These are phyloP conservation scores for Beris morrisii DNA, from an alignment of 2,888 invertebrate genomes.

Conservation along the genomic window DNA sequence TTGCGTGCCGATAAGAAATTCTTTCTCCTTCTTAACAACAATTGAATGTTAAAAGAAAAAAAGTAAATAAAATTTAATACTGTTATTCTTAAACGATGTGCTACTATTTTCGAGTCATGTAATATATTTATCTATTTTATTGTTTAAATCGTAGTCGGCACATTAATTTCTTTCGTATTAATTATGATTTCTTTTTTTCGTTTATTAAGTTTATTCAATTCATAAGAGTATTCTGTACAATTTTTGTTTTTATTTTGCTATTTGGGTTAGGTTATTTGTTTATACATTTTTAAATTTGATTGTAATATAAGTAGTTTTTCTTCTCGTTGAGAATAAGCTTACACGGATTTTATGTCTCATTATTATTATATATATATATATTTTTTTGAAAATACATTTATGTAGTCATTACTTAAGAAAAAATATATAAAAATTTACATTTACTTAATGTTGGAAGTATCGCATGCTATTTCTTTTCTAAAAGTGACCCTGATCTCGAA, in stretches of 20 bases:
- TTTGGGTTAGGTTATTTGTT: background rate
- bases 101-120: constrained; percentile 29
- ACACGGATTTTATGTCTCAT: constrained; percentile 21
- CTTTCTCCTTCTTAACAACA: constrained; percentile 29
- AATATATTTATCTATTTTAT: constrained; percentile 12
- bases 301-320: background rate
- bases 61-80: constrained; percentile 20
- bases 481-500: too few species aligned
- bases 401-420: constrained; percentile 32
- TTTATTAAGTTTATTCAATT: constrained; percentile 1
- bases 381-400: constrained; percentile 18
- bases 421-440: constrained; percentile 28
- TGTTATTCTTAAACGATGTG: constrained; percentile 25
- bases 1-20: background rate
- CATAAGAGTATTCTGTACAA: too few species aligned
- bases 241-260: constrained; percentile 1
- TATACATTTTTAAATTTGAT: constrained; percentile 1
- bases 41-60: constrained; percentile 17
- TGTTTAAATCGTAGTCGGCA: constrained; percentile 4
- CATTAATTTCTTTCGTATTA: constrained; percentile 5
- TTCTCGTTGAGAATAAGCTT: constrained; percentile 14
- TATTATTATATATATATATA: constrained; percentile 18
- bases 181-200: constrained; percentile 8
- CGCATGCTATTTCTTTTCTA: constrained; percentile 9
- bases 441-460: constrained; percentile 16